Conservation (phyloP, 2,113 vertebrate species). For the Rhinoderma darwinii region DNA sequence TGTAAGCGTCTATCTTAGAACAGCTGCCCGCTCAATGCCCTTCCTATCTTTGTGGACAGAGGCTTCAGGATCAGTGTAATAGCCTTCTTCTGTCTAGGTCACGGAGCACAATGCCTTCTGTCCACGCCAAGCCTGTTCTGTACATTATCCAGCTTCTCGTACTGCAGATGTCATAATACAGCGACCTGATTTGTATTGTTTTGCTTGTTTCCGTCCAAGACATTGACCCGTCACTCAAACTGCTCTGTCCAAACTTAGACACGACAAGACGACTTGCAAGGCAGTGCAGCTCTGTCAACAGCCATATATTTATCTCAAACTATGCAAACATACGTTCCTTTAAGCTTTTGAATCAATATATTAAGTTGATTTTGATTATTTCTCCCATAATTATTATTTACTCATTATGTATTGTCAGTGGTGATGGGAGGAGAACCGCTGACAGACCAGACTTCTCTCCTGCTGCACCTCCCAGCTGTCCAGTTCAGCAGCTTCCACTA, state of each 20-base stretch:
- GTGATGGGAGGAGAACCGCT: neutral
- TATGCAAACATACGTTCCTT: neutral
- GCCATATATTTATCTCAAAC: neutral
- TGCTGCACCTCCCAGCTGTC: neutral
- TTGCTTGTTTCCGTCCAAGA: neutral
- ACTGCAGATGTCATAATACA: neutral
- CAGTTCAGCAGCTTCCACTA: neutral
- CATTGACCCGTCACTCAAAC: constrained; percentile 27
- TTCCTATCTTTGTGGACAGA: neutral
- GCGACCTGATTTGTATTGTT: constrained; percentile 7
- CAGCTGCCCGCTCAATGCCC: neutral
- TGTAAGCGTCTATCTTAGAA: neutral
- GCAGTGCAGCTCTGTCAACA: neutral
- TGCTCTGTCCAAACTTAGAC: neutral
- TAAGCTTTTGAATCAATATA: neutral
- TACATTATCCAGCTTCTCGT: neutral
- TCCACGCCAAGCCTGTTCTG: neutral
- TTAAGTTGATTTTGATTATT: neutral
- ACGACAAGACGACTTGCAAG: neutral
- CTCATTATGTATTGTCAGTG: neutral
- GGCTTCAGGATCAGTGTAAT: neutral
- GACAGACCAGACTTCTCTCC: neutral
- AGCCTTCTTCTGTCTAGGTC: neutral
- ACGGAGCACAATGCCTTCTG: constrained; percentile 3
- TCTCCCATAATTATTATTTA: neutral